A percentile compares a stretch with the other conserved stretches of the same genome.
Evolutionary conservation across 2,888 invertebrate species (phyloP).

Genomic region (Lydus trimaculatus): DNA sequence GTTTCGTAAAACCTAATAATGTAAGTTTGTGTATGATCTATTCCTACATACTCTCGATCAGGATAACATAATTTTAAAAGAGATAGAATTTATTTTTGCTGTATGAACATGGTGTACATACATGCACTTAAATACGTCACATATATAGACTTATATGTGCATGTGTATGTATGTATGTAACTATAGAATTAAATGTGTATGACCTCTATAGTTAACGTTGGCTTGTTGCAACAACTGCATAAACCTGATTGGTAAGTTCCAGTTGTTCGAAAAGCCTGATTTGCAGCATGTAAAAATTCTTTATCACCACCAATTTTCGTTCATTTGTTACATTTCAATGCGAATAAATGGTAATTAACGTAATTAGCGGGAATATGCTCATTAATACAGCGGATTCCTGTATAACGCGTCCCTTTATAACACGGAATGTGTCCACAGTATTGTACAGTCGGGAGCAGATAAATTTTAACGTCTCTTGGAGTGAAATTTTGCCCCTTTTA

Average conservation of each 20-base stretch:
- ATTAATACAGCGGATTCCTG: too few relatives aligned
- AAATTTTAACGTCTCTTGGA: too few relatives aligned
- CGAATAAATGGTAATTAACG: too few relatives aligned
- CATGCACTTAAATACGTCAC: constrained; percentile 15
- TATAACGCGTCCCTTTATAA: too few relatives aligned
- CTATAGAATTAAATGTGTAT: constrained; percentile 20
- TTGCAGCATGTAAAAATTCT: constrained; percentile 38
- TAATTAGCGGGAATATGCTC: too few relatives aligned
- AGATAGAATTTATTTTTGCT: constrained; percentile 30
- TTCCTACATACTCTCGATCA: constrained; percentile 58
- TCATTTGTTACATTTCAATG: not conserved
- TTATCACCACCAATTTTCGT: constrained; percentile 26
- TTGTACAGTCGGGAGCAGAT: too few relatives aligned
- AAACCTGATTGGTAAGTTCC: constrained; percentile 41
- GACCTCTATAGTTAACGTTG: constrained; percentile 33
- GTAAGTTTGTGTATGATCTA: constrained; percentile 56
- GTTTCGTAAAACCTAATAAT: not conserved
- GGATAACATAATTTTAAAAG: constrained; percentile 45
- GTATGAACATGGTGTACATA: constrained; percentile 40
- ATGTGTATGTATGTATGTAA: constrained; percentile 21
- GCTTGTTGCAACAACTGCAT: constrained; percentile 31
- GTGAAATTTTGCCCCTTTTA: too few relatives aligned
- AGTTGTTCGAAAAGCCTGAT: constrained; percentile 31
- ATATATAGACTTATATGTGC: constrained; percentile 35
- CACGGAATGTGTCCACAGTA: too few relatives aligned